Evolutionary conservation across 2,113 vertebrate species (phyloP).

Genomic region (Panurus biarmicus): DNA sequence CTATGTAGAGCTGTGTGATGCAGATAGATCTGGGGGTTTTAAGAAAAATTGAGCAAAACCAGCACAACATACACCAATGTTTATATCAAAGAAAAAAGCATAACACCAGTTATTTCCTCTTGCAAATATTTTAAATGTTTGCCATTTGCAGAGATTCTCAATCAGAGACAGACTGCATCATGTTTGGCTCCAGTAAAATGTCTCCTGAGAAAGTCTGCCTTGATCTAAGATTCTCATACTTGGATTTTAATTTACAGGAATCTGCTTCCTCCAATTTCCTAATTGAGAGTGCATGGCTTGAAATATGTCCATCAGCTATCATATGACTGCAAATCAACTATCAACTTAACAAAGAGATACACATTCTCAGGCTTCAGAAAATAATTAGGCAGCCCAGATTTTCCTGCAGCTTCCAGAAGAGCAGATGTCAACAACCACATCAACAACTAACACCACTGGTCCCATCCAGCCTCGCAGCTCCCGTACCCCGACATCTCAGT

Average conservation of each 20-base stretch:
- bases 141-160: neutral
- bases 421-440: neutral
- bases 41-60: neutral
- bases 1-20: neutral
- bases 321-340: neutral
- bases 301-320: conserved; percentile 18
- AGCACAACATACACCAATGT: neutral
- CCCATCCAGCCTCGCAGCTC: neutral
- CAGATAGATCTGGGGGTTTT: neutral
- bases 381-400: neutral
- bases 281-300: neutral
- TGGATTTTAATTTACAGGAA: conserved; percentile 34
- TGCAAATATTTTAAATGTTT: neutral
- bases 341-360: neutral
- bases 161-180: neutral
- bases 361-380: neutral
- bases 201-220: conserved; percentile 9
- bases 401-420: neutral
- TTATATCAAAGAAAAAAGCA: neutral
- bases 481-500: rapidly evolving
- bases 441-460: neutral
- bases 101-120: neutral
- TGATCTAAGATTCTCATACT: neutral
- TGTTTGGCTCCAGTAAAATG: neutral
- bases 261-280: neutral